Evolutionary conservation across 2,113 vertebrate species (phyloP).

Genomic region (Carassius auratus): DNA sequence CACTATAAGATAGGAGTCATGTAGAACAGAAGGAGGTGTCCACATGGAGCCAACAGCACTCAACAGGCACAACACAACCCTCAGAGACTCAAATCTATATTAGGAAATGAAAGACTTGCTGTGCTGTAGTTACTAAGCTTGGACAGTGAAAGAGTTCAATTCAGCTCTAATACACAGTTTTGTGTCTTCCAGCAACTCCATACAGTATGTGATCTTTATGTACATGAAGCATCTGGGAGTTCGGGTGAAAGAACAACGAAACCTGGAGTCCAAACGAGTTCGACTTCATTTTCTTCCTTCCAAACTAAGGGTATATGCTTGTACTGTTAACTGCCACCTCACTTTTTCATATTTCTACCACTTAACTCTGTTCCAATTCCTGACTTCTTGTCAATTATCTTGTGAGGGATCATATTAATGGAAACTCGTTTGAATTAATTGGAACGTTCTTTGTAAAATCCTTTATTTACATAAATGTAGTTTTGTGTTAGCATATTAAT

Average conservation of each 20-base stretch:
- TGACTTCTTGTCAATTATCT: not conserved
- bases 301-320: slow-evolving; percentile 86
- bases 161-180: not conserved
- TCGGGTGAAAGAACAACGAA: slow-evolving; percentile 89
- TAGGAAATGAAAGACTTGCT: not conserved
- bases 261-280: slow-evolving; percentile 87
- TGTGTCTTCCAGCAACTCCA: slow-evolving; percentile 76
- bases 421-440: not conserved
- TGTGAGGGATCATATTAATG: not conserved
- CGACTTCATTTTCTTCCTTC: slow-evolving; percentile 88
- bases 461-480: not conserved
- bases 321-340: not conserved
- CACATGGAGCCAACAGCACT: slow-evolving; percentile 24
- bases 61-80: slow-evolving; percentile 5
- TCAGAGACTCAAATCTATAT: slow-evolving; percentile 16
- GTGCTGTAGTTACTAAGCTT: not conserved
- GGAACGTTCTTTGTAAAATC: not conserved
- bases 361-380: slow-evolving; percentile 1
- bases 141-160: not conserved
- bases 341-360: slow-evolving; percentile 1
- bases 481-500: not conserved
- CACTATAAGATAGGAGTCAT: slow-evolving; percentile 56
- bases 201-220: slow-evolving; percentile 90
- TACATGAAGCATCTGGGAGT: slow-evolving; percentile 98
- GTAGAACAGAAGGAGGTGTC: slow-evolving; percentile 36